Conservation (phyloP, 2,113 vertebrate species). For the Pontoporia blainvillei region DNA sequence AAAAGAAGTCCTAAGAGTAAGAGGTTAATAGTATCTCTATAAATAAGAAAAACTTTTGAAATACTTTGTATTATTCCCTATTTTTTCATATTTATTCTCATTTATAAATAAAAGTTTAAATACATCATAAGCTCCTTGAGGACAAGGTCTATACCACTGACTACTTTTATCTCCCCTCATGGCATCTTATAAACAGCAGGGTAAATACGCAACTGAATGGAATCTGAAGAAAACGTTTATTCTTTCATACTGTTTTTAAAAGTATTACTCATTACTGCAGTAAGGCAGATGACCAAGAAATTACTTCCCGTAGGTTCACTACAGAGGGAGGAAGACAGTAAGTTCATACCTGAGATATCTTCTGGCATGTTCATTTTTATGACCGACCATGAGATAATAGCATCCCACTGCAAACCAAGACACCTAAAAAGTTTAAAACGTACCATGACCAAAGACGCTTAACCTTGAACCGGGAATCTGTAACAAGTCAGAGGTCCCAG, state of each 20-base stretch:
- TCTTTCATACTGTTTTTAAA: background rate
- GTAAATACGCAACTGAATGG: background rate
- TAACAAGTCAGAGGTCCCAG: background rate
- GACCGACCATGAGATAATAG: conserved; percentile 99
- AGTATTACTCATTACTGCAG: background rate
- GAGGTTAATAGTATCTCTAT: background rate
- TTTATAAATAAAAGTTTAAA: background rate
- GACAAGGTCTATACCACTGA: background rate
- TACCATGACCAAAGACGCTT: conserved; percentile 11
- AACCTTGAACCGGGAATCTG: background rate
- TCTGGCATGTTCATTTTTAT: conserved; percentile 97
- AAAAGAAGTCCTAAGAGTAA: background rate
- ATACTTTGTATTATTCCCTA: background rate
- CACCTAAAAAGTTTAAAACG: conserved; percentile 83
- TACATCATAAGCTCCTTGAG: background rate
- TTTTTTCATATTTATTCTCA: background rate
- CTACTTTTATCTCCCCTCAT: background rate
- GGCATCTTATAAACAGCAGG: background rate
- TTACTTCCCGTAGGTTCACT: background rate
- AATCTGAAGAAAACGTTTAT: background rate
- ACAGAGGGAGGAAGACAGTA: background rate
- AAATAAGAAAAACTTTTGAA: conserved; percentile 8
- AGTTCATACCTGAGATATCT: conserved; percentile 93
- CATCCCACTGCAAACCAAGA: conserved; percentile 99
- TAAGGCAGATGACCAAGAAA: background rate